Evolutionary conservation across 2,113 vertebrate genomes (phyloP).

Genomic region (Mionectes macconnelli): DNA sequence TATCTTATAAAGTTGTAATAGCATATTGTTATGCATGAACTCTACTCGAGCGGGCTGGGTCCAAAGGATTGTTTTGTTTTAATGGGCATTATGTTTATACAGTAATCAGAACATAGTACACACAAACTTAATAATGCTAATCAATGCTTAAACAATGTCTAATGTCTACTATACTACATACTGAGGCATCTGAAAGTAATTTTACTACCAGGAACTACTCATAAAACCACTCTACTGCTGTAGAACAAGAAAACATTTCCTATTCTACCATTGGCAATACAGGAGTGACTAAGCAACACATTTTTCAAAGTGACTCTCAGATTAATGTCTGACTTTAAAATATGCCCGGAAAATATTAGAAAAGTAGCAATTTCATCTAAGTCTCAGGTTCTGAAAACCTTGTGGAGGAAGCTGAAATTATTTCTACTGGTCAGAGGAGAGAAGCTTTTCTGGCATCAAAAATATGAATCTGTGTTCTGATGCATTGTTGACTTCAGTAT

Average conservation of each 20-base stretch:
- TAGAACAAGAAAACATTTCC: neutral
- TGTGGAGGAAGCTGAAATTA: neutral
- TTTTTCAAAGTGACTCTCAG: neutral
- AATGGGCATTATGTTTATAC: neutral
- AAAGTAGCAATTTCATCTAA: neutral
- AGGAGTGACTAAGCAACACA: neutral
- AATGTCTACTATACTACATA: neutral
- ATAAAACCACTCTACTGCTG: neutral
- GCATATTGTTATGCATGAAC: neutral
- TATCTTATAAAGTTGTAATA: neutral
- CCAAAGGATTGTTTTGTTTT: too few species aligned
- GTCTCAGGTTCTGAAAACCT: neutral
- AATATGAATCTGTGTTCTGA: neutral
- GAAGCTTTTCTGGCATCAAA: neutral
- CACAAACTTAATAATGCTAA: neutral
- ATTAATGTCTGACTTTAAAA: neutral
- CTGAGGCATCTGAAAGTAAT: neutral
- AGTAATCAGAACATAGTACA: neutral
- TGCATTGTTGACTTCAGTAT: neutral
- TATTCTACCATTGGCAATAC: neutral
- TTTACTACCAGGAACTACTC: neutral
- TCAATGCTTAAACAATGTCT: neutral
- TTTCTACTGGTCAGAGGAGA: neutral
- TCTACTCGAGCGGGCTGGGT: too few species aligned
- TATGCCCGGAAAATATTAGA: neutral